Evolutionary conservation across 2,797 vertebrate species (phyloP).

Genomic region (Poeciliopsis infans): DNA sequence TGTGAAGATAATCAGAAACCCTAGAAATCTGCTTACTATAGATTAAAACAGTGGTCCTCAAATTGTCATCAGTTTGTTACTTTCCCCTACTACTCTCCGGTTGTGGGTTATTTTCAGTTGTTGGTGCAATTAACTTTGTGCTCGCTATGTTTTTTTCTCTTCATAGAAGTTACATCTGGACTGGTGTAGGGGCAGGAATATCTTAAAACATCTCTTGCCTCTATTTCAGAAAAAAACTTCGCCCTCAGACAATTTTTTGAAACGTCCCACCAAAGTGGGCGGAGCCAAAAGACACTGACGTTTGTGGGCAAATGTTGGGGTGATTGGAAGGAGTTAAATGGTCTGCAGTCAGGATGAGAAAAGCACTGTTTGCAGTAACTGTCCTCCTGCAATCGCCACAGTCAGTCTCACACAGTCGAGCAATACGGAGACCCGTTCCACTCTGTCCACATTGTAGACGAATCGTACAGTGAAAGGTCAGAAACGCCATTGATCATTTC

Average conservation of each 20-base stretch:
- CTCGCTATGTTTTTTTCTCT: not conserved
- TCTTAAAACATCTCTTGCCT: not conserved
- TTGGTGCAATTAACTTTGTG: not conserved
- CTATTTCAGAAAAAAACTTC: not conserved
- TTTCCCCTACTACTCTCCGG: not conserved
- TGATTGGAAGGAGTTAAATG: too few relatives aligned
- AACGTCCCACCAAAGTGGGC: not conserved
- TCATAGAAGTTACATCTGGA: not conserved
- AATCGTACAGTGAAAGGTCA: too few relatives aligned
- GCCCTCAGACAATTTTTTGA: not conserved
- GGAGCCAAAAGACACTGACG: not conserved
- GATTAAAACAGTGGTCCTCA: not conserved
- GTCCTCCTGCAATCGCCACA: too few relatives aligned
- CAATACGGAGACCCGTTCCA: too few relatives aligned
- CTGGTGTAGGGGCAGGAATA: not conserved
- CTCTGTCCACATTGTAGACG: too few relatives aligned
- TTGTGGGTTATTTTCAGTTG: not conserved
- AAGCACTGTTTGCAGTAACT: too few relatives aligned
- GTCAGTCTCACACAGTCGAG: too few relatives aligned
- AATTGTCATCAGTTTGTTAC: not conserved
- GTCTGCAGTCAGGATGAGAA: too few relatives aligned
- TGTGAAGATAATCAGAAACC: not conserved
- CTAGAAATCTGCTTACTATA: not conserved
- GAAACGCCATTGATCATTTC: too few relatives aligned
- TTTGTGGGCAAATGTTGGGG: too few relatives aligned